Percentiles rank a stretch among this genome's conserved stretches.
Evolutionary conservation across 2,797 vertebrate species (phyloP).

Genomic region (Sebastes aleutianus): DNA sequence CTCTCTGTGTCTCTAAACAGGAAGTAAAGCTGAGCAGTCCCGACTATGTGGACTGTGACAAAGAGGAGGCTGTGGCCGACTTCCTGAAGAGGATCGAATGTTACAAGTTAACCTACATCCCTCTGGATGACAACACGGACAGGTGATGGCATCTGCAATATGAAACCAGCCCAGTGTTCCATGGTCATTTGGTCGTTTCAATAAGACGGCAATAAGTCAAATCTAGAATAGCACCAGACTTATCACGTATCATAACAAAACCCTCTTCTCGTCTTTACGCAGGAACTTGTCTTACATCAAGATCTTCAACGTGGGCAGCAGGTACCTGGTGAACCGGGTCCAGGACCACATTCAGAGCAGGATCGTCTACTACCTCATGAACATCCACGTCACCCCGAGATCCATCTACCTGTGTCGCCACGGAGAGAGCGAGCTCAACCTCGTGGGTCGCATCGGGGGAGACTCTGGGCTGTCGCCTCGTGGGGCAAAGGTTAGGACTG

Average conservation of each 20-base stretch:
- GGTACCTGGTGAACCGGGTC: constrained; percentile 91
- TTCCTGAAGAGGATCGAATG: constrained; percentile 92
- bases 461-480: constrained; percentile 86
- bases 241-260: not conserved
- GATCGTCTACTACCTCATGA: constrained; percentile 94
- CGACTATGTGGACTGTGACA: constrained; percentile 87
- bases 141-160: constrained; percentile 72
- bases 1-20: constrained; percentile 62
- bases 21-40: constrained; percentile 95
- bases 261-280: not conserved
- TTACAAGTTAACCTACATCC: constrained; percentile 87
- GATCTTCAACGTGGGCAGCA: constrained; percentile 91
- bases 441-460: constrained; percentile 88
- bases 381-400: constrained; percentile 91
- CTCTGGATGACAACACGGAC: constrained; percentile 87
- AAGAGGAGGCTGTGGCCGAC: constrained; percentile 88
- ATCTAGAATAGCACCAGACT: not conserved
- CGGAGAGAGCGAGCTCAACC: constrained; percentile 92
- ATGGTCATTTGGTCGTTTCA: no score
- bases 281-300: constrained; percentile 93
- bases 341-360: constrained; percentile 94
- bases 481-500: constrained; percentile 78
- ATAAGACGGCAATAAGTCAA: no score
- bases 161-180: no score
- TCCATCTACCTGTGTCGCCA: constrained; percentile 93